Base-by-base conservation (phyloP, 2,888 invertebrate genomes). In the Callimorpha dominula region DNA sequence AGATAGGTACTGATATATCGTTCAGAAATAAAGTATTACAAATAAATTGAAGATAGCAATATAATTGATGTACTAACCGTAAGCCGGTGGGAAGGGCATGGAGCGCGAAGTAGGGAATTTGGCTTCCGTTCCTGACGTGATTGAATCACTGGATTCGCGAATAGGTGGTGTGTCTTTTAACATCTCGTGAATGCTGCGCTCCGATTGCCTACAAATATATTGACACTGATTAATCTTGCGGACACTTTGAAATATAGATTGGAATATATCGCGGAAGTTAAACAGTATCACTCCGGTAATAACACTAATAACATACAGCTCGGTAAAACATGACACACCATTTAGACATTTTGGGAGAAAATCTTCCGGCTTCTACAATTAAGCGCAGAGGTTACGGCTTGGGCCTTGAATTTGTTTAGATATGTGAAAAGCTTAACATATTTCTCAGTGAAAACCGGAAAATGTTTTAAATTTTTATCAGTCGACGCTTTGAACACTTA, bases 101-200 rank as follows among this genome's bases (percentile, higher is more conserved):
- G 97, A 97, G 65, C 96, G 96, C 65, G 97, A 97, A 70, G 96
- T 96, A 50, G 96, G 96, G 71, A 97, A 96, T 84, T 95, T 96
- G 49, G 97, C 96, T 85, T 97, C 97, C 14, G 97, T 97, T 75
- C 97, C 97, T 17, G 97, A 97, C 80, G 97, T 97, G 81, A 97
- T 97, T 54, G 97, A 97, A 87, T 96, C 97, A 84, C 97, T 97
- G 80, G 97, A 97, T 86, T 97, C 97, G 81, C 97, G 97, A 87
- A 97, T 96, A 57, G 97, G 97, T 68, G 98, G 97, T 65, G 98
- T 97, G 87, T 98, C 98, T 91, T 98, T 98, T 76, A 98, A 92
- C 98, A 98, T 98, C 95, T 98, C 98, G 90, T 98, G 98, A 89
- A 98, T 98, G 90, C 97, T 97, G 82, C 97, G 96, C 89, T 97